Evolutionary conservation across 2,797 vertebrate species (phyloP).

Genomic region (Dicrostonyx torquatus): DNA sequence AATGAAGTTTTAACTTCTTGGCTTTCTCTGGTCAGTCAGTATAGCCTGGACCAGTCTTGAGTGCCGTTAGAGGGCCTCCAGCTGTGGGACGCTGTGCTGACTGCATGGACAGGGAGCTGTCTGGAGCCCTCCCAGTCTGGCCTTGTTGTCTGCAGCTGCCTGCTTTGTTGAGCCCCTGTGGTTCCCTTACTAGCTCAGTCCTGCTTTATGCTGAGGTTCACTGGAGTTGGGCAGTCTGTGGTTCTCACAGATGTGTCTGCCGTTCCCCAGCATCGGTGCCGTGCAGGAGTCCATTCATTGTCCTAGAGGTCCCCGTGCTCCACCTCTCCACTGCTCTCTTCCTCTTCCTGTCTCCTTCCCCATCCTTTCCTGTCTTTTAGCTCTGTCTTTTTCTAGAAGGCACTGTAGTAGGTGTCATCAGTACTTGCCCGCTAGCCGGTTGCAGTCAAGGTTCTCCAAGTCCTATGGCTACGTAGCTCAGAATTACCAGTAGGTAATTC

Average conservation of each 20-base stretch:
- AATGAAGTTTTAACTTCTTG: neutral
- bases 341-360: neutral
- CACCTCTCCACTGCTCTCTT: neutral
- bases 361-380: too few species aligned
- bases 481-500: neutral
- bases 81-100: neutral
- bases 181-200: neutral
- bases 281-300: too few species aligned
- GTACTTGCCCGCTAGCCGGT: neutral
- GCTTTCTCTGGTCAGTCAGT: neutral
- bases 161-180: neutral
- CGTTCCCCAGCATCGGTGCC: rapidly evolving
- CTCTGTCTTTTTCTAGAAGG: neutral
- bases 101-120: neutral
- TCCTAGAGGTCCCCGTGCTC: neutral
- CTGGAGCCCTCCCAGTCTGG: neutral
- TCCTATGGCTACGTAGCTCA: neutral
- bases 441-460: neutral
- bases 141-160: neutral
- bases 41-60: neutral
- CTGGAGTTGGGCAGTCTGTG: neutral
- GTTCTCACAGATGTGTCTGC: neutral
- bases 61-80: neutral
- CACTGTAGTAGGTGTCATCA: neutral
- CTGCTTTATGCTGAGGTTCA: too few species aligned